These are phyloP conservation scores for Ceratotherium simum DNA, from an alignment of 2,113 vertebrate genomes.

Conservation along the genomic window DNA sequence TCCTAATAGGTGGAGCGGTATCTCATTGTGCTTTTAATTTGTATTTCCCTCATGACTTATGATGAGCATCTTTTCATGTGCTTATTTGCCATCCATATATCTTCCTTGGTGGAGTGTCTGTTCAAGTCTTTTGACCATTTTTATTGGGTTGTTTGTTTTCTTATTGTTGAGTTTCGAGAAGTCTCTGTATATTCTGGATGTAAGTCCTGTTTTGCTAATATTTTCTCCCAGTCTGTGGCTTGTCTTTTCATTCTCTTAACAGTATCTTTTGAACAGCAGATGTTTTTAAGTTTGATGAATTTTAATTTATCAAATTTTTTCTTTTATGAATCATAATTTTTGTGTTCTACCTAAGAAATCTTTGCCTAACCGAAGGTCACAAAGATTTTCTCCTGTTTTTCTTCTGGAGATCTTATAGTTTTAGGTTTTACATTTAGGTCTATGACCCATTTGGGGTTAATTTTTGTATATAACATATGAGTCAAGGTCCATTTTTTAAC, in stretches of 20 bases:
- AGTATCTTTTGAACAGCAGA: not conserved
- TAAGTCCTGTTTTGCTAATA: not conserved
- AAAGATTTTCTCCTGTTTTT: not conserved
- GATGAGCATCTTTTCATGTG: not conserved
- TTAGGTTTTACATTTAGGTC: not conserved
- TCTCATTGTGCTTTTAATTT: not conserved
- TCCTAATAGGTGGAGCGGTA: not conserved
- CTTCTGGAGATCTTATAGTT: not conserved
- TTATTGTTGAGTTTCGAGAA: not conserved
- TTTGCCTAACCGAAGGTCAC: not conserved
- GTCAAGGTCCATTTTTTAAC: not conserved
- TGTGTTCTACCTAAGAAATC: not conserved
- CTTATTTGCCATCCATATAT: not conserved
- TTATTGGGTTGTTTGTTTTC: not conserved
- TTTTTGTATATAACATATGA: not conserved
- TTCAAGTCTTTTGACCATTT: not conserved
- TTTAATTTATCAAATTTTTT: not conserved
- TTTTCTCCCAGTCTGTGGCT: not conserved
- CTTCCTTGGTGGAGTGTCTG: not conserved
- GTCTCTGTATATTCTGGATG: not conserved
- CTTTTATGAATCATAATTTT: not conserved
- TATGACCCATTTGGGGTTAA: not conserved
- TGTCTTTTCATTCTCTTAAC: not conserved
- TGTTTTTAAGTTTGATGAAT: not conserved
- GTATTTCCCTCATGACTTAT: not conserved